Evolutionary conservation across 1,140 invertebrate species (phyloP).

Genomic region (Drusus annulatus): DNA sequence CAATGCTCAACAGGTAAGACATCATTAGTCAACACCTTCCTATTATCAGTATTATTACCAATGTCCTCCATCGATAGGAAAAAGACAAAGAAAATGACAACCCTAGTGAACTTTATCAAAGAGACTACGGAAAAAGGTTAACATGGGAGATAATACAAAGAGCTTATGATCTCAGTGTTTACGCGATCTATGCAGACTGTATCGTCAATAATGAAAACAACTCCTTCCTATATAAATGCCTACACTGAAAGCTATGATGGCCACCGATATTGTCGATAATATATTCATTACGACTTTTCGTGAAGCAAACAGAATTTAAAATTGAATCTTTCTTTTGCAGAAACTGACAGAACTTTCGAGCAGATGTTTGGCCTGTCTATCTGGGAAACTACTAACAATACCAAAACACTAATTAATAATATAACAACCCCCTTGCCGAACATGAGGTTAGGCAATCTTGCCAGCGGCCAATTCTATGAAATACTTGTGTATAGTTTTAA

Average conservation of each 20-base stretch:
- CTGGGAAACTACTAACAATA: conserved; percentile 50
- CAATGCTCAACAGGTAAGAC: conserved; percentile 49
- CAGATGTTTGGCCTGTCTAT: conserved; percentile 44
- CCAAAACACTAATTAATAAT: conserved; percentile 49
- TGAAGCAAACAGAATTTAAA: too few relatives aligned
- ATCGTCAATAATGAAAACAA: too few relatives aligned
- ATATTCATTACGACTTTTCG: too few relatives aligned
- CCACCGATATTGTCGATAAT: too few relatives aligned
- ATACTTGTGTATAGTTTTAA: conserved; percentile 52
- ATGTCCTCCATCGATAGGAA: neutral
- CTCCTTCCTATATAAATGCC: too few relatives aligned
- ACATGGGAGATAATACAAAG: too few relatives aligned
- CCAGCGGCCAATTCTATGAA: conserved; percentile 48
- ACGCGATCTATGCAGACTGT: too few relatives aligned
- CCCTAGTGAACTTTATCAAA: too few relatives aligned
- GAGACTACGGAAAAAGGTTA: too few relatives aligned
- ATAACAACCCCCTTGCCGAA: conserved; percentile 52
- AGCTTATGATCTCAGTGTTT: too few relatives aligned
- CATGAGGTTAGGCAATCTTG: conserved; percentile 46
- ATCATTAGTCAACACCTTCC: neutral
- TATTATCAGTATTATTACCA: neutral
- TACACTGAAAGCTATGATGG: too few relatives aligned
- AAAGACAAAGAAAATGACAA: too few relatives aligned
- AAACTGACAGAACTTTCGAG: conserved; percentile 40
- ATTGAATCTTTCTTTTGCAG: neutral